Conservation (phyloP, 2,888 invertebrate species). For the Adela reaumurella region DNA sequence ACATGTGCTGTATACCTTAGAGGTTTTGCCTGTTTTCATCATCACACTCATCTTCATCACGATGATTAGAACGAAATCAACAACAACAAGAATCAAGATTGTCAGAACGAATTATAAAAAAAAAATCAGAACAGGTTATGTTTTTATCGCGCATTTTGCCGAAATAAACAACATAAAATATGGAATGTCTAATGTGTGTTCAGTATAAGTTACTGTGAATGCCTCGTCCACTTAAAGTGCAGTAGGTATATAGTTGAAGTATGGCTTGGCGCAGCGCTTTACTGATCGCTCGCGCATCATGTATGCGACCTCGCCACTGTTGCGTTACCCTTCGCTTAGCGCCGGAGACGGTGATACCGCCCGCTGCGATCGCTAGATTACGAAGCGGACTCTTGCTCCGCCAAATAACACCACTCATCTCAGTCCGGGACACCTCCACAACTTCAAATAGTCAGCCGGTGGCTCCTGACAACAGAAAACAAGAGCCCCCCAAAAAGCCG, state of each 20-base stretch:
- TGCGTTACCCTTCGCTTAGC: not conserved
- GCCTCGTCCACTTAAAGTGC: not conserved
- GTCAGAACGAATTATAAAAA: no score
- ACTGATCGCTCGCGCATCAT: not conserved
- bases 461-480: not conserved
- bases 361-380: not conserved
- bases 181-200: not conserved
- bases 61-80: no score
- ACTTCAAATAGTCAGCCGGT: no score
- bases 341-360: not conserved
- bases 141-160: no score
- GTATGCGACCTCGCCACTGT: not conserved
- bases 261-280: not conserved
- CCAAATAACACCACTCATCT: not conserved
- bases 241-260: not conserved
- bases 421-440: not conserved
- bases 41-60: no score
- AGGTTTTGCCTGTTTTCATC: no score
- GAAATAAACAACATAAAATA: no score
- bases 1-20: no score
- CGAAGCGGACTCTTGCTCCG: not conserved
- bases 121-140: no score
- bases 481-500: conserved; percentile 27
- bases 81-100: no score
- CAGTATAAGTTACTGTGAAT: not conserved